Evolutionary conservation across 2,113 vertebrate genomes (phyloP), one percentile per base, ranked within the genome.

Genomic region (Paralichthys olivaceus): DNA sequence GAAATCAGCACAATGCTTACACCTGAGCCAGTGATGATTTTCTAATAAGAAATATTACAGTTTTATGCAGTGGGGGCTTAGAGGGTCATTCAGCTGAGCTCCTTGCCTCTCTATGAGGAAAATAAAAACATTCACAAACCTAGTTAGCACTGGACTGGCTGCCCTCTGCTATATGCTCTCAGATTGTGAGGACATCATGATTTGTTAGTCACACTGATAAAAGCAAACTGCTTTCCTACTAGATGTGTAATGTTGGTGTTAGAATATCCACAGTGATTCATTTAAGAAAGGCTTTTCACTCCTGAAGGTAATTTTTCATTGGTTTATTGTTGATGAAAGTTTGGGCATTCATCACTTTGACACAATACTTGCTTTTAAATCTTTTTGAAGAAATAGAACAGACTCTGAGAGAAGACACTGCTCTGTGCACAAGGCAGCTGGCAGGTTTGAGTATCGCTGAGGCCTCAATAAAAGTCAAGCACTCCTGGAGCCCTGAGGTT

Each of bases 391-490:
- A 53, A 22, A 22, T 34, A 55, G 6, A 23, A 55, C 22, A 14
- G n/a, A 55, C 49, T 53, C 6, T 26, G 26, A 58, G 28, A 28
- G 14, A n/a, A 22, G n/a, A 34, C 22, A 5, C 40, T 32, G 17
- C 53, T 71, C 1, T 13, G 20, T 40, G 20, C 53, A 55, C 15
- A 19, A 7, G 7, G 57, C 17, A 28, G 26, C 2, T 34, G 7
- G 15, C 29, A 19, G 14, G 49, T 64, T 34, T 57, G 47, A 71
- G 55, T 32, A 13, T 56, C 2, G 12, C 55, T 14, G 25, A 34
- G 20, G 59, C 66, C 59, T 79, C 7, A 2, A 61, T 67, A 57
- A 75, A 75, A 68, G 61, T 37, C 29, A 14, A 68, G 23, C 5
- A 8, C 43, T 67, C 29, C 63, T 45, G 62, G 51, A 72, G 40